phyloP scores from a whole-genome alignment of 2,113 vertebrate genomes.

The Ammospiza caudacuta region DNA sequence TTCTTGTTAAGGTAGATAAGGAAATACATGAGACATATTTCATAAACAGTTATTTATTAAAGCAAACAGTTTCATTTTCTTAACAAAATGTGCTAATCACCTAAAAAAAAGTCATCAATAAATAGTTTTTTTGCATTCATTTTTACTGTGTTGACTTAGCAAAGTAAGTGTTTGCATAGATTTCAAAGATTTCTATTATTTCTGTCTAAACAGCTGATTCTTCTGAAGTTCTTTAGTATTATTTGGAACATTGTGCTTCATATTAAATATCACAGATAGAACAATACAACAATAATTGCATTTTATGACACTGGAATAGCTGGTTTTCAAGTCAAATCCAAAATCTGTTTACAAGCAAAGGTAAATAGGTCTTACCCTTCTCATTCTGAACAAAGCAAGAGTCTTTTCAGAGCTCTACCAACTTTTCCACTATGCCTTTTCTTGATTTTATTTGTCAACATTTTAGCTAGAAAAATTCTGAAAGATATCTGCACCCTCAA shows the following conservation, averaged over 20 bases:
- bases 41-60: slow-evolving; percentile 59
- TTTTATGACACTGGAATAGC: neutral
- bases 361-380: neutral
- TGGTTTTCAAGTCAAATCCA: neutral
- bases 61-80: neutral
- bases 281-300: neutral
- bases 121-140: neutral
- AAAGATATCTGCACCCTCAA: slow-evolving; percentile 89
- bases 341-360: neutral
- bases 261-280: neutral
- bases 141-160: neutral
- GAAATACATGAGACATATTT: neutral
- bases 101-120: neutral
- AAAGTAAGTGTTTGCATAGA: slow-evolving; percentile 54
- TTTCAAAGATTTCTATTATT: neutral
- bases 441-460: neutral
- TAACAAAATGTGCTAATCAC: slow-evolving; percentile 1
- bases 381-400: neutral
- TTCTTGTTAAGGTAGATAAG: neutral
- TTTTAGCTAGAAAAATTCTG: slow-evolving; percentile 89
- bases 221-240: neutral
- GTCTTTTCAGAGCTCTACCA: neutral
- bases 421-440: neutral
- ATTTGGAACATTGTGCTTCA: neutral
- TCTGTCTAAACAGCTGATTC: neutral